phyloP scores from a whole-genome alignment of 2,888 invertebrate genomes.

The Thera obeliscata region DNA sequence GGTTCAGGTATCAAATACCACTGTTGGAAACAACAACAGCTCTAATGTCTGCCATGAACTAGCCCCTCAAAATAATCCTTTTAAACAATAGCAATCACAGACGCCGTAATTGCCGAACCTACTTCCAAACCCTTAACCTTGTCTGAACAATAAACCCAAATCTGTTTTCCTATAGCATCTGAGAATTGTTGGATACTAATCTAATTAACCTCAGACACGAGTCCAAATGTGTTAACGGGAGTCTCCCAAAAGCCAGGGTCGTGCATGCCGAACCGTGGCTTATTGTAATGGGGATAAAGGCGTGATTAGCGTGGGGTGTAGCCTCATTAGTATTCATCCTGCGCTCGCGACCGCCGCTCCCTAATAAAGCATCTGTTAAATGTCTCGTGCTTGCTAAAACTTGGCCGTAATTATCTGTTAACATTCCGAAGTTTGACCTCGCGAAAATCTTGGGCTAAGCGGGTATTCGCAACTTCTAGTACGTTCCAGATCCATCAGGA shows the following conservation, averaged over 20 bases:
- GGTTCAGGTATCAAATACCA: constrained; percentile 16
- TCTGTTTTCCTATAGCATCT: constrained; percentile 68
- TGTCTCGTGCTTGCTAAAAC: constrained; percentile 83
- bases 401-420: constrained; percentile 84
- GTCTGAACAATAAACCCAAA: constrained; percentile 45
- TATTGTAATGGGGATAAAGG: constrained; percentile 58
- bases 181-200: constrained; percentile 76
- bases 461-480: constrained; percentile 66
- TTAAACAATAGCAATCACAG: constrained; percentile 30
- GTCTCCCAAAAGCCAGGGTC: constrained; percentile 63
- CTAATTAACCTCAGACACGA: constrained; percentile 83
- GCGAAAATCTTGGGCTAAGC: constrained; percentile 75
- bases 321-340: constrained; percentile 82
- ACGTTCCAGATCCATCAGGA: constrained; percentile 1
- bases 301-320: constrained; percentile 55
- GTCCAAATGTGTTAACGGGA: constrained; percentile 82
- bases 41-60: constrained; percentile 12
- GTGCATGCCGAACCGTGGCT: constrained; percentile 56
- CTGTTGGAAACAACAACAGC: constrained; percentile 10
- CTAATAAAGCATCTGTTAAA: constrained; percentile 84
- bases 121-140: constrained; percentile 33
- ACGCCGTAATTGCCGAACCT: constrained; percentile 23
- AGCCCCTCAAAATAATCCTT: constrained; percentile 18
- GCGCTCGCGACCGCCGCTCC: constrained; percentile 80
- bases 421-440: constrained; percentile 84